phyloP scores from a whole-genome alignment of 2,797 vertebrate species.

The Ctenochaetus hawaiiensis region DNA sequence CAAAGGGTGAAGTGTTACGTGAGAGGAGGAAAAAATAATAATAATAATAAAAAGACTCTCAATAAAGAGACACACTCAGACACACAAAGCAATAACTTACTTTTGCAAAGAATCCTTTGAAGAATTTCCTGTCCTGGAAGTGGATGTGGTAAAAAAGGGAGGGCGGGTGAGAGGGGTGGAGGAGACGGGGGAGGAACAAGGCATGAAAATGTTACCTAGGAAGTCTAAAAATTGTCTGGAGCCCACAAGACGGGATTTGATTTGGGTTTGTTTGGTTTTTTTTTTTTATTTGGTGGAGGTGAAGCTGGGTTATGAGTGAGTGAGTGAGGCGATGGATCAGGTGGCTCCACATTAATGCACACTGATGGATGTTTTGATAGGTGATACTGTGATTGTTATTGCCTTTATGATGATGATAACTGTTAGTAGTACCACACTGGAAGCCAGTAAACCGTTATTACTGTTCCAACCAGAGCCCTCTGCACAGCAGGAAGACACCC shows the following conservation, averaged over 20 bases:
- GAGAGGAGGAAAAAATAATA: slow-evolving; percentile 42
- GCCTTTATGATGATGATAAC: neutral
- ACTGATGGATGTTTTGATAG: slow-evolving; percentile 39
- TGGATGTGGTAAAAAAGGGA: slow-evolving; percentile 86
- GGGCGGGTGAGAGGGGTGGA: slow-evolving; percentile 78
- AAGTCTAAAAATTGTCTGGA: slow-evolving; percentile 86
- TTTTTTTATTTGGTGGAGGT: slow-evolving; percentile 15
- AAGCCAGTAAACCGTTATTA: slow-evolving; percentile 29
- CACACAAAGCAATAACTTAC: slow-evolving; percentile 93
- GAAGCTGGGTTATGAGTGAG: slow-evolving; percentile 58
- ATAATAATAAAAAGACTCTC: slow-evolving; percentile 39
- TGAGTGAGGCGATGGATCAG: slow-evolving; percentile 38
- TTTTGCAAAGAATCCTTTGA: slow-evolving; percentile 99
- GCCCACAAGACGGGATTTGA: slow-evolving; percentile 75
- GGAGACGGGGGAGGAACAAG: slow-evolving; percentile 92
- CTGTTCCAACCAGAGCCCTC: slow-evolving; percentile 10
- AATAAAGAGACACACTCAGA: slow-evolving; percentile 66
- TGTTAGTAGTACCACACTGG: slow-evolving; percentile 67
- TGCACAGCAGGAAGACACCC: slow-evolving; percentile 29
- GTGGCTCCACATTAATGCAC: slow-evolving; percentile 34
- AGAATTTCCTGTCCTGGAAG: slow-evolving; percentile 99
- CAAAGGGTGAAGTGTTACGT: slow-evolving; percentile 77
- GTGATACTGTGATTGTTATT: slow-evolving; percentile 45
- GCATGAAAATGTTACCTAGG: slow-evolving; percentile 95
- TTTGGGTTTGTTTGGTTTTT: slow-evolving; percentile 8